Evolutionary conservation across 1,140 invertebrate genomes (phyloP).

Genomic region (Leptonema lineaticorne): DNA sequence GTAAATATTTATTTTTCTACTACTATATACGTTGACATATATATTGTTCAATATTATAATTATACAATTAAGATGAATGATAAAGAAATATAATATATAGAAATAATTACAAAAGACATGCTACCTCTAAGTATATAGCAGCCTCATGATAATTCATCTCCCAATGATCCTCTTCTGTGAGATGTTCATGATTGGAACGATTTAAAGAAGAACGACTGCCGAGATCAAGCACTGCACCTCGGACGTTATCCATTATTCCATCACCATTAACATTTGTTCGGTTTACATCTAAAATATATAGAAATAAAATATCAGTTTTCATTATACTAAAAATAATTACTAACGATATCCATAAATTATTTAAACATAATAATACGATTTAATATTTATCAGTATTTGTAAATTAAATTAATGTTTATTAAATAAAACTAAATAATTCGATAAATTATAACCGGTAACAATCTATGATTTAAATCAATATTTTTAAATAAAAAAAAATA

Average conservation of each 20-base stretch:
- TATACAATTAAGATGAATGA: background rate
- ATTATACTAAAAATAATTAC: background rate
- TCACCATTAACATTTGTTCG: conserved; percentile 16
- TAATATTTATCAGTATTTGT: too few species aligned
- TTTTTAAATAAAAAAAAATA: too few species aligned
- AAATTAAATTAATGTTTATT: too few species aligned
- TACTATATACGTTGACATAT: background rate
- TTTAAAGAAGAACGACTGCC: conserved; percentile 54
- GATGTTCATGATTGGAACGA: conserved; percentile 48
- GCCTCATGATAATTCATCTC: conserved; percentile 91
- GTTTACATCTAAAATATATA: conserved; percentile 1
- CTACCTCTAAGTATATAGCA: conserved; percentile 82
- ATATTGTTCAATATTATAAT: background rate
- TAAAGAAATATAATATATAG: background rate
- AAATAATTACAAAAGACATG: conserved; percentile 31
- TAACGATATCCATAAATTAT: background rate
- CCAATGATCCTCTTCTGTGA: conserved; percentile 67
- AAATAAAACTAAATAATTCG: too few species aligned
- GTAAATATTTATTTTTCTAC: background rate
- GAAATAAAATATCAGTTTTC: background rate
- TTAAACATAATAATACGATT: background rate
- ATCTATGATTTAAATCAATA: too few species aligned
- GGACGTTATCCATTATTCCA: conserved; percentile 47
- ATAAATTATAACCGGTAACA: too few species aligned
- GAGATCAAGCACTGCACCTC: conserved; percentile 51